phyloP scores from a whole-genome alignment of 2,797 vertebrate genomes.

The Sebastiscus tertius region DNA sequence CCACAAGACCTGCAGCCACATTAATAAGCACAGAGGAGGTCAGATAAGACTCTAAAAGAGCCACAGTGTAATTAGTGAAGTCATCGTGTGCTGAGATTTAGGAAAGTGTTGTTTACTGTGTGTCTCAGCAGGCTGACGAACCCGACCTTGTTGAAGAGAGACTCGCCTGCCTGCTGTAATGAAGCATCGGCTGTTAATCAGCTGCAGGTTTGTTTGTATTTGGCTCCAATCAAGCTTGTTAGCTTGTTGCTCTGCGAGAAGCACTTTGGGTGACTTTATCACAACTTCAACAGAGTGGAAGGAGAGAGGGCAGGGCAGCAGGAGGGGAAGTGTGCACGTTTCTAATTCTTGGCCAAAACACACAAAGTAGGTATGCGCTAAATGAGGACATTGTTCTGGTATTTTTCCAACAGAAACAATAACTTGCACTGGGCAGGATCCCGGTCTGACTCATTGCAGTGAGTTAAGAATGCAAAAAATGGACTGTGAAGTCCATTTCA shows the following conservation, averaged over 20 bases:
- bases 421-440: not conserved
- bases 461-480: not conserved
- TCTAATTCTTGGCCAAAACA: constrained; percentile 13
- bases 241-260: not conserved
- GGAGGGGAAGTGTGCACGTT: not conserved
- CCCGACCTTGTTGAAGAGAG: not conserved
- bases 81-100: not conserved
- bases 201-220: not conserved
- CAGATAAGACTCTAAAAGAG: not conserved
- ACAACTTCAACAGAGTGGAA: not conserved
- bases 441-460: not conserved
- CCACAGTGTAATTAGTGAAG: not conserved
- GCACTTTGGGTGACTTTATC: not conserved
- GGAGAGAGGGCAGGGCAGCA: not conserved
- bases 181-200: constrained; percentile 8
- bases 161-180: not conserved
- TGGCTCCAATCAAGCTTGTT: not conserved
- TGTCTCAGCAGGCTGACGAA: not conserved
- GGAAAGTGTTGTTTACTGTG: not conserved
- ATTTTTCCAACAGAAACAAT: not conserved
- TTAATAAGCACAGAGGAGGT: not conserved
- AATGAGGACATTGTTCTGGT: not conserved
- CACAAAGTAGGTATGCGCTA: not conserved
- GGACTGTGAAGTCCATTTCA: not conserved
- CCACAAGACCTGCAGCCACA: not conserved